Conservation (phyloP, 2,888 invertebrate genomes). For the Drosophila mimetica region DNA sequence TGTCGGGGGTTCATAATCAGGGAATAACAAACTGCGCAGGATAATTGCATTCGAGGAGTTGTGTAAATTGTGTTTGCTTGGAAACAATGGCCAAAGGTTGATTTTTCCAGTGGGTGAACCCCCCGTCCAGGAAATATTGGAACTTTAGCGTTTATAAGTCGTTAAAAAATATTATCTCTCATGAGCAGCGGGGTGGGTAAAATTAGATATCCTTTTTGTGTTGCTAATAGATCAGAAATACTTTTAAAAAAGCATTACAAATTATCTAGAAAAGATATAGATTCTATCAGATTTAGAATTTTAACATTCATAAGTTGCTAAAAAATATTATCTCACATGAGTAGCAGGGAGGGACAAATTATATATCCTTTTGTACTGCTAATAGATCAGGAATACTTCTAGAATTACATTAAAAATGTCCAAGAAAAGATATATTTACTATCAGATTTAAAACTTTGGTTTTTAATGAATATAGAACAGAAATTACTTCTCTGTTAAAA, state of each 20-base stretch:
- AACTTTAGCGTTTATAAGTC: conserved; percentile 11
- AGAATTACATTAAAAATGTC: too few relatives aligned
- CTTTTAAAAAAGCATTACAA: neutral
- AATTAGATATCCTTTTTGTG: neutral
- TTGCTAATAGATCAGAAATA: neutral
- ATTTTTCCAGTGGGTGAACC: conserved; percentile 47
- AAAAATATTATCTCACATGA: too few relatives aligned
- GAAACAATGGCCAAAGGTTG: conserved; percentile 57
- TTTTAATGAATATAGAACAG: too few relatives aligned
- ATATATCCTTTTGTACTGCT: too few relatives aligned
- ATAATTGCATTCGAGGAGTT: conserved; percentile 66
- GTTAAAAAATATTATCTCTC: neutral
- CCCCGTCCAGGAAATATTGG: conserved; percentile 4
- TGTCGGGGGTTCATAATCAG: conserved; percentile 56
- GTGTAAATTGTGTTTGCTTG: conserved; percentile 69
- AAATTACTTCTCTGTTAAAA: too few relatives aligned
- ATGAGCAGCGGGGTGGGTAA: neutral
- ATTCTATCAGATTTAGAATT: neutral
- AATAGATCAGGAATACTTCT: too few relatives aligned
- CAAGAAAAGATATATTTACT: too few relatives aligned
- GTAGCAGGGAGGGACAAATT: too few relatives aligned
- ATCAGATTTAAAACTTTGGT: too few relatives aligned
- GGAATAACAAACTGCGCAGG: conserved; percentile 77
- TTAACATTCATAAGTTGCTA: too few relatives aligned
- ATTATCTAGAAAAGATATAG: neutral